phyloP scores from a whole-genome alignment of 2,888 invertebrate species.

The Mesorhabditis belari region DNA sequence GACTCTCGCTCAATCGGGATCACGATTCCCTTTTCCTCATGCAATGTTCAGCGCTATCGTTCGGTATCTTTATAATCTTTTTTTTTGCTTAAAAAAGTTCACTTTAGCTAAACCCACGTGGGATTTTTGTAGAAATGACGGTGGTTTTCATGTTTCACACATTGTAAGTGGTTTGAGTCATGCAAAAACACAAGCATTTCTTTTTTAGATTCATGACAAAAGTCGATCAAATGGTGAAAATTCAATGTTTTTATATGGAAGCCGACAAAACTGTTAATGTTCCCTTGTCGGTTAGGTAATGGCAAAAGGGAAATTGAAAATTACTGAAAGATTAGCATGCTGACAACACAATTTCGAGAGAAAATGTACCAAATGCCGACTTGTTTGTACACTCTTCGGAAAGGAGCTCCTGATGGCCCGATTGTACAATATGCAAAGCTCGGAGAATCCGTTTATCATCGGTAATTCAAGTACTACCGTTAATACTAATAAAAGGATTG shows the following conservation, averaged over 20 bases:
- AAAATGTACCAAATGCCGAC: constrained; percentile 51
- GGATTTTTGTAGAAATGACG: constrained; percentile 51
- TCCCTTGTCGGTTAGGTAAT: constrained; percentile 51
- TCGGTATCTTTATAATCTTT: constrained; percentile 30
- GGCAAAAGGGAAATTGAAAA: not conserved
- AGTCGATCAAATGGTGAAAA: constrained; percentile 53
- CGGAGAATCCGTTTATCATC: constrained; percentile 36
- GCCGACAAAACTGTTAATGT: constrained; percentile 50
- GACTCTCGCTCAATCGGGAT: constrained; percentile 45
- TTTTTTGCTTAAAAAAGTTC: not conserved
- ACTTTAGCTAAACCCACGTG: constrained; percentile 46
- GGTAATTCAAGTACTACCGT: constrained; percentile 3
- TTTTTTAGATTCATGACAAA: constrained; percentile 47
- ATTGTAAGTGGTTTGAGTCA: constrained; percentile 11
- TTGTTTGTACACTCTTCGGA: constrained; percentile 49
- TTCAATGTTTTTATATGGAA: constrained; percentile 54
- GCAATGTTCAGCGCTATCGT: constrained; percentile 51
- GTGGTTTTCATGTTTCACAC: constrained; percentile 52
- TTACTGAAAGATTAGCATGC: constrained; percentile 41
- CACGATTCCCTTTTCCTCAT: constrained; percentile 49
- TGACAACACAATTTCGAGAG: constrained; percentile 51
- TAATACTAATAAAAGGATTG: too few relatives aligned
- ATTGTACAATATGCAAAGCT: constrained; percentile 47
- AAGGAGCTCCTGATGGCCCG: constrained; percentile 48
- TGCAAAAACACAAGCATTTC: not conserved